Evolutionary conservation across 2,888 invertebrate species (phyloP).

Genomic region (Eudasyphora cyanicolor): DNA sequence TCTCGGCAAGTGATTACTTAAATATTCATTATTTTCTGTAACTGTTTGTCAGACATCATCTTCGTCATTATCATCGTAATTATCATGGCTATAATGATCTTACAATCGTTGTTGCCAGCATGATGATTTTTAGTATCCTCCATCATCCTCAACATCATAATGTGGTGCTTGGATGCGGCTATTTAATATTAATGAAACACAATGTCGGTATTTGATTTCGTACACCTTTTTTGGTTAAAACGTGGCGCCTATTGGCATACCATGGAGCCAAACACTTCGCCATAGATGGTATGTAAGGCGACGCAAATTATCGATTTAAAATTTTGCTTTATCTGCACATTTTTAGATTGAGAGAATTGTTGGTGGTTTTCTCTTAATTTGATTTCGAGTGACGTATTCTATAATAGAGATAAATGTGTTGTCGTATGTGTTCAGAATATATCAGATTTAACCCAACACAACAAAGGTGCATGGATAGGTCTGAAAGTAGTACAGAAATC

Average conservation of each 20-base stretch:
- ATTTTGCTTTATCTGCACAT: background rate
- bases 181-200: conserved; percentile 64
- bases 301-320: conserved; percentile 55
- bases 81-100: conserved; percentile 18
- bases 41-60: conserved; percentile 60
- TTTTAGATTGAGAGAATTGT: background rate
- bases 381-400: too few relatives aligned
- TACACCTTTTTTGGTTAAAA: conserved; percentile 64
- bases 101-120: conserved; percentile 22
- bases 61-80: conserved; percentile 9
- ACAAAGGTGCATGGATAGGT: too few relatives aligned
- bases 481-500: too few relatives aligned
- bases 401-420: too few relatives aligned
- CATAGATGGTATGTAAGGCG: conserved; percentile 62
- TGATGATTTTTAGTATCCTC: conserved; percentile 35
- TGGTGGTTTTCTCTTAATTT: background rate
- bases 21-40: conserved; percentile 60
- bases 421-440: too few relatives aligned
- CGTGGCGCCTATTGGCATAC: conserved; percentile 59
- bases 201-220: conserved; percentile 62
- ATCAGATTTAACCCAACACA: too few relatives aligned
- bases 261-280: conserved; percentile 50
- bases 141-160: conserved; percentile 10
- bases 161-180: background rate
- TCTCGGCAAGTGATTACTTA: conserved; percentile 47